Evolutionary conservation across 2,888 invertebrate genomes (phyloP), one percentile per base, ranked within the genome.

Genomic region (Entomobrya proxima): DNA sequence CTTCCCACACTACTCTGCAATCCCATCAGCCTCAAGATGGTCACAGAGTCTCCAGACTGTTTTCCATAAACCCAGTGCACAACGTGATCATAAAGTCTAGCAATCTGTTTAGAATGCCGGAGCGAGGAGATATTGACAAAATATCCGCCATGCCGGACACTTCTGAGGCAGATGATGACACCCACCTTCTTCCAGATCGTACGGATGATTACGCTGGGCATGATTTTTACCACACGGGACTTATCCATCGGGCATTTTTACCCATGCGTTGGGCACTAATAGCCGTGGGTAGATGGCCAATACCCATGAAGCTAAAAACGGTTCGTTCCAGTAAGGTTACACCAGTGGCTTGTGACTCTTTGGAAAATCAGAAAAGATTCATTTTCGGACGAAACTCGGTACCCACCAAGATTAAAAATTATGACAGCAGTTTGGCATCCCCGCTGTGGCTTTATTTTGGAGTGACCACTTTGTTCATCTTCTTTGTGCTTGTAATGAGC

Each of bases 381-480:
- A 47, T 32, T 24, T 7, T 21, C 7, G 2, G 47, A 44, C 2
- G 18, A 15, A 18, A 44, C 4, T 15, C 21, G 21, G 4, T 27
- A 18, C 4, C 81, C 37, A 75, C 37, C 18, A 18, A 37, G 24
- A 21, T 83, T 0, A 37, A 27, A 76, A 76, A 76, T 37, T 76
- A 83, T 9, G 55, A 52, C 9, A 15, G 35, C n/a, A 72, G n/a
- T 44, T 44, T 64, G 44, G n/a, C n/a, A 37, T 75, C 88, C 0
- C 64, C 86, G 4, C 72, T 89, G 47, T 88, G 86, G 88, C 11
- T 88, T 18, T 89, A 89, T 58, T 90, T 89, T 67, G 55, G 77
- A 5, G n/a, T 86, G 27, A 89, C 90, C 1, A 79, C 88, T 0
- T 9, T 72, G 0, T 78, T 88, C 13, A 61, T 89, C 32, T 21